phyloP scores from a whole-genome alignment of 2,113 vertebrate species.

The Emydocephalus ijimae region DNA sequence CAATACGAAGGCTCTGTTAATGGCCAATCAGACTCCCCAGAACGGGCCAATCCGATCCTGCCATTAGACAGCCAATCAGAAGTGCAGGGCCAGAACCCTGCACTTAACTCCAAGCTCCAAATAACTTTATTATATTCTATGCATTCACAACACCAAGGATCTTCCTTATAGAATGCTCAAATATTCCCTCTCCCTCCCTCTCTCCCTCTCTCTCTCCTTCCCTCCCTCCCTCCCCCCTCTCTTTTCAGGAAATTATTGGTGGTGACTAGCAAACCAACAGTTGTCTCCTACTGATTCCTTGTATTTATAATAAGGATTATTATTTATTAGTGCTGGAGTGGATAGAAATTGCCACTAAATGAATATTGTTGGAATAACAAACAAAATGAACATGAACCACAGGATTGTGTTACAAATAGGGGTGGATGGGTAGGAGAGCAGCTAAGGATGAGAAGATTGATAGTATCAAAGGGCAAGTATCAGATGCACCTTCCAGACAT shows the following conservation, averaged over 20 bases:
- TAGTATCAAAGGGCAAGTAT: neutral
- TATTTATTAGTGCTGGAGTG: neutral
- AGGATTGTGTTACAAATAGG: neutral
- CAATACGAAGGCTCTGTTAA: too few relatives aligned
- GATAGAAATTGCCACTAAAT: neutral
- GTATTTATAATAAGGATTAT: neutral
- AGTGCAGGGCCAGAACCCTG: too few relatives aligned
- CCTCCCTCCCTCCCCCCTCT: too few relatives aligned
- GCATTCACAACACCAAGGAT: too few relatives aligned
- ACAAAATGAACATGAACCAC: neutral
- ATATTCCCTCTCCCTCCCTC: too few relatives aligned
- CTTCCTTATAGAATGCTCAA: neutral
- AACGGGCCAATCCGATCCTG: too few relatives aligned
- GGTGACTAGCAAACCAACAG: neutral
- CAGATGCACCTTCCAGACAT: neutral
- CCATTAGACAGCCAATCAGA: too few relatives aligned
- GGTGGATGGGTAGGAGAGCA: rapidly evolving
- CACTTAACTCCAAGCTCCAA: too few relatives aligned
- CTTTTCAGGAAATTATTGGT: neutral
- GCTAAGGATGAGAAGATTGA: neutral
- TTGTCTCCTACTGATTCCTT: neutral
- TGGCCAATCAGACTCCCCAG: too few relatives aligned
- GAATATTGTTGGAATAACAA: neutral
- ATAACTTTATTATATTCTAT: too few relatives aligned
- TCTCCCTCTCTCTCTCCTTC: too few relatives aligned